Percentiles rank a stretch among this genome's conserved stretches.
Conservation (phyloP, 2,797 vertebrate species). For the Zonotrichia albicollis region DNA sequence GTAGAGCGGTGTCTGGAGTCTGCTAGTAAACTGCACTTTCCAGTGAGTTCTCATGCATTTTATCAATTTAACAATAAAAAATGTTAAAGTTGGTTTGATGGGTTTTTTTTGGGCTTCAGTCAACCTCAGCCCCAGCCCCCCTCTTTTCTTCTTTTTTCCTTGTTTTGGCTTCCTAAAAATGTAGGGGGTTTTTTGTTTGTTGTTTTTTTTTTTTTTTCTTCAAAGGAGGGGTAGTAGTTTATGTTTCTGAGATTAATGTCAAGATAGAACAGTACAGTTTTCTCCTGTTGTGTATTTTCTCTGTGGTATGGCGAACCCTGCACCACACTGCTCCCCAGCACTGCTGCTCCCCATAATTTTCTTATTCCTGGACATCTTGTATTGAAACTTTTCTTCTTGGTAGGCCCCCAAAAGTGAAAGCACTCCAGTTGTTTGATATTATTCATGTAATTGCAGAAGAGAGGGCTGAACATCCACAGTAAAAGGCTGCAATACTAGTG, state of each 20-base stretch:
- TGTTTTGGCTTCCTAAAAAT: background rate
- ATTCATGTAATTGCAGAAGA: background rate
- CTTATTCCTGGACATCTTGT: background rate
- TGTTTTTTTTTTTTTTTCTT: background rate
- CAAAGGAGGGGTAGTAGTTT: background rate
- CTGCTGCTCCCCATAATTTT: background rate
- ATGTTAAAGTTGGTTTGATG: background rate
- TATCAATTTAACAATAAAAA: background rate
- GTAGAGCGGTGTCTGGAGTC: background rate
- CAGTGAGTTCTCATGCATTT: background rate
- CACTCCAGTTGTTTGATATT: background rate
- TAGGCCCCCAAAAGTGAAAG: background rate
- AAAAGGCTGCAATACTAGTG: background rate
- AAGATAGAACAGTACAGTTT: background rate
- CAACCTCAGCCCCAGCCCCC: fast-evolving
- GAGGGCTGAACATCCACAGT: background rate
- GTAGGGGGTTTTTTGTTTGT: too few species aligned
- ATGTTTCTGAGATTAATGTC: background rate
- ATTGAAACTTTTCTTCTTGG: background rate
- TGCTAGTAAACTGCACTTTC: background rate
- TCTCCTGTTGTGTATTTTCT: background rate
- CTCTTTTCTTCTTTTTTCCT: background rate
- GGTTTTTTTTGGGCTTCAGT: background rate
- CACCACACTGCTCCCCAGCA: background rate
- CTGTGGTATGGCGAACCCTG: background rate